Evolutionary conservation across 1,140 invertebrate species (phyloP), one percentile per base, ranked within the genome.

Genomic region (Trigoniulus corallinus): DNA sequence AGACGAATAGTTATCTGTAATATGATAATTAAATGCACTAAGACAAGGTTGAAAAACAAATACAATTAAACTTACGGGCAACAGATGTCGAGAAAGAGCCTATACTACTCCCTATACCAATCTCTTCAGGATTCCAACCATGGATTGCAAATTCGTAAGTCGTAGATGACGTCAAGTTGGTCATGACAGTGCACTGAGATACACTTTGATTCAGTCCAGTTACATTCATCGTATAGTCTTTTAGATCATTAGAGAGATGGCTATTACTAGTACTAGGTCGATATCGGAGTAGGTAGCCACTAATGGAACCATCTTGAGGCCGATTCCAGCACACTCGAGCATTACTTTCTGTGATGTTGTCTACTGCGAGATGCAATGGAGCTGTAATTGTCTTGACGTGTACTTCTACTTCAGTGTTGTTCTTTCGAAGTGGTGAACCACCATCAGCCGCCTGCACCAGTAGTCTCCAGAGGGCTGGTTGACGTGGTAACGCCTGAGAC

Each of bases 61-160:
- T n/a, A n/a, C n/a, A n/a, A 12, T 12, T 21, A 26, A 7, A 58
- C 58, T 59, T 52, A 61, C 59, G 54, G 27, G 59, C 53, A 13
- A 51, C 53, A 27, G 41, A 48, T 7, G 59, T 61, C 21, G 47
- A 47, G 34, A 57, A 56, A n/a, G 52, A 40, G 10, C 26, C 47
- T 20, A 56, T 40, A 1, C 51, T 41, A 21, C 52, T 54, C 15
- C 54, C 56, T 27, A 54, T 48, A 1, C 56, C 56, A 2, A 50
- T 48, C 40, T 58, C 56, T n/a, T 52, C 42, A 3, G 41, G 20
- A 41, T 58, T 58, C 54, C 56, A 56, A 37, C 52, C 56, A 23
- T 54, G 54, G 1, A 58, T 48, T 2, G 47, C 24, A 45, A 40
- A 56, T 37, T 56, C 51, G 29, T 58, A 58, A 21, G n/a, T n/a